Evolutionary conservation across 2,797 vertebrate species (phyloP).

Genomic region (Crocodylus rhombifer): DNA sequence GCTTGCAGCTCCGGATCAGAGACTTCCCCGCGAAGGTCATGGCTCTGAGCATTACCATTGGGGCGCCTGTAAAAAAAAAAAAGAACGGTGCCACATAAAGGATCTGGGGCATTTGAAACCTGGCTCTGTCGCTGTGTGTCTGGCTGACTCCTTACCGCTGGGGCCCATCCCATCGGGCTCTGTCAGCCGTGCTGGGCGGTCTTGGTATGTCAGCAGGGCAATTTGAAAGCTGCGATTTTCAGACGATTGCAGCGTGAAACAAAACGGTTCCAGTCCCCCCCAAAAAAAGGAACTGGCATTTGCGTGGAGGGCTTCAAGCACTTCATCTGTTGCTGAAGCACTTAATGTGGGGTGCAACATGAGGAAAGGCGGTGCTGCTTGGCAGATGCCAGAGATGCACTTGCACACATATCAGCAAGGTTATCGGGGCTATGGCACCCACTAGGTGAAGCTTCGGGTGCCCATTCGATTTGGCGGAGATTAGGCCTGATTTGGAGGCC

Average conservation of each 20-base stretch:
- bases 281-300: background rate
- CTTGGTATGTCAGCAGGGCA: background rate
- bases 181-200: background rate
- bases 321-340: background rate
- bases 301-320: background rate
- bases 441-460: too few relatives aligned
- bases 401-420: background rate
- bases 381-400: background rate
- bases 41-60: conserved; percentile 22
- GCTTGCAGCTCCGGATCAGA: conserved; percentile 6
- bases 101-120: background rate
- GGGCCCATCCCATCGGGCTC: fast-evolving
- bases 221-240: fast-evolving
- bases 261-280: background rate
- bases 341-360: background rate
- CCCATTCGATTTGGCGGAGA: too few relatives aligned
- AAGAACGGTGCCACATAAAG: background rate
- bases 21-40: background rate
- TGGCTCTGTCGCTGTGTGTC: background rate
- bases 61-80: background rate
- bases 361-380: background rate
- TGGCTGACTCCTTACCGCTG: fast-evolving
- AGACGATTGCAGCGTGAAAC: background rate
- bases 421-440: background rate
- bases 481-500: too few relatives aligned